Conservation (phyloP, 53 echinoderm and acorn worm genomes). For the Arbacia lixula region DNA sequence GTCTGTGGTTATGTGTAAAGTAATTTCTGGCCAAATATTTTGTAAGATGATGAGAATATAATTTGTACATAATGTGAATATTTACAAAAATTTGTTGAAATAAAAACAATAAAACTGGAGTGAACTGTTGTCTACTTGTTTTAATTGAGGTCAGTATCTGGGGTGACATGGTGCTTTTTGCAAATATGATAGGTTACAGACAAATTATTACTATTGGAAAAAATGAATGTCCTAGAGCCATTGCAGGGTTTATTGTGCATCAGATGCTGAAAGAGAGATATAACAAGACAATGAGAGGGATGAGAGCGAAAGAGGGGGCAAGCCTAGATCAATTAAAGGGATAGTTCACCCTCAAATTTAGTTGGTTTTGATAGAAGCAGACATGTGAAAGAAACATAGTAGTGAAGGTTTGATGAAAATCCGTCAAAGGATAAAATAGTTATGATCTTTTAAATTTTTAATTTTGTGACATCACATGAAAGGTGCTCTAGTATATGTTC, state of each 20-base stretch:
- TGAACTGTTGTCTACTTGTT: background rate
- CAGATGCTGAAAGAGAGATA: background rate
- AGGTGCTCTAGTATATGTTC: too few species aligned
- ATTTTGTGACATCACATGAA: too few species aligned
- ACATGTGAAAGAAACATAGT: too few species aligned
- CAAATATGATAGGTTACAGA: too few species aligned
- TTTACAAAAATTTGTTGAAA: constrained; percentile 47
- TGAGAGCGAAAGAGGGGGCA: background rate
- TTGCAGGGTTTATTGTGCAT: background rate
- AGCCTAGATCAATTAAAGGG: too few species aligned
- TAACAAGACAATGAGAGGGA: background rate
- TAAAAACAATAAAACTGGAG: constrained; percentile 13
- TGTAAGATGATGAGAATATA: constrained; percentile 45
- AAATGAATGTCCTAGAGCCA: too few species aligned
- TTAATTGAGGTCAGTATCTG: background rate
- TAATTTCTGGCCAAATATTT: constrained; percentile 43
- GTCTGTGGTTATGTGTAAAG: constrained; percentile 1
- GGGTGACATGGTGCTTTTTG: background rate
- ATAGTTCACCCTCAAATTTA: too few species aligned
- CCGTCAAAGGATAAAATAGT: too few species aligned
- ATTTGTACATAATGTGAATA: constrained; percentile 48
- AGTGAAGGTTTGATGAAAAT: too few species aligned
- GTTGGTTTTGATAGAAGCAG: too few species aligned
- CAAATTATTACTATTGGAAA: too few species aligned
- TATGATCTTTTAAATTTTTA: too few species aligned